Conservation (phyloP, 2,113 vertebrate genomes). For the Daphoenositta chrysoptera region DNA sequence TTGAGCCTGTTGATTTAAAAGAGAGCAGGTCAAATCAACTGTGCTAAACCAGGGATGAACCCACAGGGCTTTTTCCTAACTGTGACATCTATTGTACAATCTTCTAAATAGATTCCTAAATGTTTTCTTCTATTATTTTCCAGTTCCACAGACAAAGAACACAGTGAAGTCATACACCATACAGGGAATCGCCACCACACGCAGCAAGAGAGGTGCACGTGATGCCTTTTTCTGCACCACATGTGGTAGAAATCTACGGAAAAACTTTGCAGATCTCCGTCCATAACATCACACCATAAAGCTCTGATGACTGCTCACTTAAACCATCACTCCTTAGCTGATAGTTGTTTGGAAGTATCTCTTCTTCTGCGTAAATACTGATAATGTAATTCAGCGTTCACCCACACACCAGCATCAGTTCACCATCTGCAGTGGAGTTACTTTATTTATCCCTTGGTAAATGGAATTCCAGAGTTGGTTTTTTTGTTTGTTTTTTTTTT, state of each 20-base stretch:
- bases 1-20: not conserved
- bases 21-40: not conserved
- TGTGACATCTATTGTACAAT: not conserved
- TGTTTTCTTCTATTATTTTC: not conserved
- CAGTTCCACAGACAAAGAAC: not conserved
- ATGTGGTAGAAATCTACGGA: not conserved
- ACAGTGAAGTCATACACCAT: not conserved
- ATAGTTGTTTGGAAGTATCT: not conserved
- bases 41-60: not conserved
- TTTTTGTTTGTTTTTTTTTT: no score
- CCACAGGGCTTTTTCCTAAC: conserved; percentile 2
- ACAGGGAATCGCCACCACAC: not conserved
- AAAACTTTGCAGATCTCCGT: not conserved
- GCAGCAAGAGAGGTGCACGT: not conserved
- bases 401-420: not conserved
- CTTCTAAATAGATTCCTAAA: not conserved
- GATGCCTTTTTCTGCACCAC: not conserved
- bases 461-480: not conserved
- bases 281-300: not conserved
- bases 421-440: not conserved
- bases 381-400: not conserved
- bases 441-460: not conserved
- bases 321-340: not conserved
- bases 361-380: not conserved
- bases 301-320: no score